Evolutionary conservation across 2,797 vertebrate species (phyloP).

Genomic region (Botia almorhae): DNA sequence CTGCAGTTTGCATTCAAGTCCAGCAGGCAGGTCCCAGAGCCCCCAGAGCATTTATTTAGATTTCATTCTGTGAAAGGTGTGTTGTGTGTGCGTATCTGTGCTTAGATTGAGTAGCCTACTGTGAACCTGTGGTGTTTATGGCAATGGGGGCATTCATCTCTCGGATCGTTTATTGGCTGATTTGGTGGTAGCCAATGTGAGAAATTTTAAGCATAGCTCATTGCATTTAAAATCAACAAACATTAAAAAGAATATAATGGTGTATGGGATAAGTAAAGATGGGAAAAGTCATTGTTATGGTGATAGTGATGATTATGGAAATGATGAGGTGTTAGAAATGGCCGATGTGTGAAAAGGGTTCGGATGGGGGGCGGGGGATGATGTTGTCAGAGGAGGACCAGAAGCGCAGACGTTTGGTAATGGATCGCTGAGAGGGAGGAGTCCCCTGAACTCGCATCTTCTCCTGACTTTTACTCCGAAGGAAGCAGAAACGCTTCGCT

Average conservation of each 20-base stretch:
- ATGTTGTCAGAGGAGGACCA: constrained; percentile 88
- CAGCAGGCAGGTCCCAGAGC: constrained; percentile 41
- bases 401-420: constrained; percentile 89
- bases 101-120: constrained; percentile 12
- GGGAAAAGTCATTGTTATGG: constrained; percentile 1
- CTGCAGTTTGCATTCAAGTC: constrained; percentile 48
- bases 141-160: constrained; percentile 1
- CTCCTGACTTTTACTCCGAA: constrained; percentile 94
- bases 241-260: neutral
- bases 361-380: constrained; percentile 64
- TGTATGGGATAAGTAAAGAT: constrained; percentile 56
- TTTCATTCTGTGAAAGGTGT: constrained; percentile 41
- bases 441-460: constrained; percentile 80
- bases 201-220: constrained; percentile 7
- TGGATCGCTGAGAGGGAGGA: constrained; percentile 76
- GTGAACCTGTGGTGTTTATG: neutral
- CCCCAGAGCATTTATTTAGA: constrained; percentile 45
- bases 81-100: constrained; percentile 13
- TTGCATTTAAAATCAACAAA: neutral
- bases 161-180: neutral
- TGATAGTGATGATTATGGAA: constrained; percentile 44
- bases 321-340: constrained; percentile 72
- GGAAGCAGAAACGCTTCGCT: constrained; percentile 86
- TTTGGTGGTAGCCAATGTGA: constrained; percentile 5
- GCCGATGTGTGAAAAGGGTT: constrained; percentile 78